A percentile compares a stretch with the other conserved stretches of the same genome.
Conservation (phyloP, 1,140 invertebrate genomes). For the Euwallacea similis region DNA sequence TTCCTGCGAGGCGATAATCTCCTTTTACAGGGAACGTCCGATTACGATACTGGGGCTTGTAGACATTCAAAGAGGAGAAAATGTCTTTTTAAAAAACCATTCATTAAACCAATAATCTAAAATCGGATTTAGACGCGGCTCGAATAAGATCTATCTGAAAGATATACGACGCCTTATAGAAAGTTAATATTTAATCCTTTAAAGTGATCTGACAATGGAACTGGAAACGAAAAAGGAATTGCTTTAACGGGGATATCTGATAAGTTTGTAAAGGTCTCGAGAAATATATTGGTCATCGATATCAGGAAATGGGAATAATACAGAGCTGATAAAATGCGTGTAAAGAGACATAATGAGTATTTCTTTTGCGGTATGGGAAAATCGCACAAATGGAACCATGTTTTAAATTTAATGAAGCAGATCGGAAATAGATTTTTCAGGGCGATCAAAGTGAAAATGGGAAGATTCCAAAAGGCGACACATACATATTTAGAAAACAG, state of each 20-base stretch:
- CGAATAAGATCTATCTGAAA: slow-evolving; percentile 30
- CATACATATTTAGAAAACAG: too few relatives aligned
- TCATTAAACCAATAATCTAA: slow-evolving; percentile 39
- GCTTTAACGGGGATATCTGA: too few relatives aligned
- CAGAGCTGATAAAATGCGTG: neutral
- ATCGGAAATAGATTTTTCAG: too few relatives aligned
- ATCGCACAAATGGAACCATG: too few relatives aligned
- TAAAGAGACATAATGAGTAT: too few relatives aligned
- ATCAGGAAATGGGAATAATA: too few relatives aligned
- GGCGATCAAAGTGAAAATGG: too few relatives aligned
- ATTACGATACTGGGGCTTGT: slow-evolving; percentile 15
- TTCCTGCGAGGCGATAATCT: slow-evolving; percentile 16
- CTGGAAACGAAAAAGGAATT: slow-evolving; percentile 2
- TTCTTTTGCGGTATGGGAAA: too few relatives aligned
- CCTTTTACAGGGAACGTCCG: slow-evolving; percentile 18
- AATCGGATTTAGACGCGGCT: slow-evolving; percentile 30
- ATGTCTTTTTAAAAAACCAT: slow-evolving; percentile 16
- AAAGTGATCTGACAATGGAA: slow-evolving; percentile 28
- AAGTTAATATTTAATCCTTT: slow-evolving; percentile 34
- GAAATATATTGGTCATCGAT: too few relatives aligned
- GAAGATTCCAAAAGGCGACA: too few relatives aligned
- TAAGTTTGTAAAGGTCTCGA: too few relatives aligned
- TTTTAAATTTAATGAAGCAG: too few relatives aligned
- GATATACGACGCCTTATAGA: slow-evolving; percentile 30
- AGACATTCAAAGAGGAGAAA: neutral